phyloP scores from a whole-genome alignment of 53 echinoderm and acorn worm genomes.

The Henricia sp. region DNA sequence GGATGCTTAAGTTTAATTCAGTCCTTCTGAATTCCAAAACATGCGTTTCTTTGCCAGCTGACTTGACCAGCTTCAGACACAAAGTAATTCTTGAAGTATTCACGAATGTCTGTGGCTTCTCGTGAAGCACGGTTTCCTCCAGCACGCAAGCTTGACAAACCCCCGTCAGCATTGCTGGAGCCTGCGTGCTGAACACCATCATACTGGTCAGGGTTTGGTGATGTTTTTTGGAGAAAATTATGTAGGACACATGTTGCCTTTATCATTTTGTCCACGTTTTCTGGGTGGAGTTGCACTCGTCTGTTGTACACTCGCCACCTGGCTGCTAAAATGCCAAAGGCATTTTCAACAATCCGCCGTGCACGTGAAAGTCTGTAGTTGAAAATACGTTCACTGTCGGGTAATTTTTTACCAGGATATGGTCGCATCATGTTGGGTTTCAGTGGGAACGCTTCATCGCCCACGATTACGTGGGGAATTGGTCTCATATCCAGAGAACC shows the following conservation, averaged over 20 bases:
- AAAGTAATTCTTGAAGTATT: constrained; percentile 17
- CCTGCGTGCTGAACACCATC: constrained; percentile 9
- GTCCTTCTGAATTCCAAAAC: constrained; percentile 6
- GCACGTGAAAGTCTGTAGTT: constrained; percentile 52
- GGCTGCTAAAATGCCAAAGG: constrained; percentile 52
- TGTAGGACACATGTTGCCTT: constrained; percentile 43
- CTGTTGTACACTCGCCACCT: constrained; percentile 32
- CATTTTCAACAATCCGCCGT: constrained; percentile 39
- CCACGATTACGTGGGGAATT: constrained; percentile 36
- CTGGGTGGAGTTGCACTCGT: constrained; percentile 3
- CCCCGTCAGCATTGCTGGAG: not conserved
- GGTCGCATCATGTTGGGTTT: constrained; percentile 44
- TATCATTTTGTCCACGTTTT: constrained; percentile 11
- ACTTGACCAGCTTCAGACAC: constrained; percentile 11
- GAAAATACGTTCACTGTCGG: constrained; percentile 37
- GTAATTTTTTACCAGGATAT: constrained; percentile 8
- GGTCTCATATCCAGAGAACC: not conserved
- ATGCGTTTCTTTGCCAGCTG: constrained; percentile 26
- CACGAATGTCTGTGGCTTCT: constrained; percentile 12
- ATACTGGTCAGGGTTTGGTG: constrained; percentile 7
- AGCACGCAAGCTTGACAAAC: not conserved
- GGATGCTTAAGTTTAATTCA: not conserved
- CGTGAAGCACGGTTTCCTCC: not conserved
- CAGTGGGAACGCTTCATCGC: constrained; percentile 58
- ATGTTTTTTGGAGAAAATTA: constrained; percentile 23